phyloP scores from a whole-genome alignment of 2,113 vertebrate species.

The Oreocharis arfaki region DNA sequence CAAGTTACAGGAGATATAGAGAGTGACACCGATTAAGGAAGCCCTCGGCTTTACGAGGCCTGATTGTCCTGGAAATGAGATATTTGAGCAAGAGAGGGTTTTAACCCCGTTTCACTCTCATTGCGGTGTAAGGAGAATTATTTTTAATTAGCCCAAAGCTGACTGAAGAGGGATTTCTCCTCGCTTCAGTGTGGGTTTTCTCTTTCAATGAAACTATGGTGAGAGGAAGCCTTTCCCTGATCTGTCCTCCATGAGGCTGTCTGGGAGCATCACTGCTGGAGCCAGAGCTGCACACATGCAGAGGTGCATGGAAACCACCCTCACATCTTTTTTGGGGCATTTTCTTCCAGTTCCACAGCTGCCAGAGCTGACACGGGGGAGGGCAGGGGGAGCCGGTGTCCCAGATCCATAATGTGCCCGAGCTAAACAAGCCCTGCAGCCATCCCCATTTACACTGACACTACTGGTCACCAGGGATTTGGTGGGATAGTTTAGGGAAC shows the following conservation, averaged over 20 bases:
- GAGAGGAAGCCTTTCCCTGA: not conserved
- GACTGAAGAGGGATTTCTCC: not conserved
- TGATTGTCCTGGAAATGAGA: not conserved
- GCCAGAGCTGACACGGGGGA: not conserved
- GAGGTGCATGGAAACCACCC: not conserved
- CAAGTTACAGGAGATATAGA: not conserved
- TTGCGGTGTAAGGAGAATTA: not conserved
- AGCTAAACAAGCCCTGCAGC: not conserved
- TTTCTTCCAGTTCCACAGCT: not conserved
- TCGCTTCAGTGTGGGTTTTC: not conserved
- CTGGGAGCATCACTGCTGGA: not conserved
- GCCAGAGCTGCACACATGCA: accelerated
- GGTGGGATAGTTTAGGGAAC: not conserved
- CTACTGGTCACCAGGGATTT: not conserved
- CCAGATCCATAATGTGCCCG: accelerated
- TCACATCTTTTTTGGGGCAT: not conserved
- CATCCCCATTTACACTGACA: not conserved
- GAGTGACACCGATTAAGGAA: not conserved
- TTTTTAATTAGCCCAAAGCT: not conserved
- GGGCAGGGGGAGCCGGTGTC: not conserved
- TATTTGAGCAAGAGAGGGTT: not conserved
- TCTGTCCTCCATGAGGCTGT: not conserved
- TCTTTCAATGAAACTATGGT: not conserved
- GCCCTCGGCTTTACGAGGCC: accelerated
- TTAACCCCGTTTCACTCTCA: not conserved